These are phyloP conservation scores for Agapostemon virescens DNA, from an alignment of 2,888 invertebrate genomes.

Conservation along the genomic window DNA sequence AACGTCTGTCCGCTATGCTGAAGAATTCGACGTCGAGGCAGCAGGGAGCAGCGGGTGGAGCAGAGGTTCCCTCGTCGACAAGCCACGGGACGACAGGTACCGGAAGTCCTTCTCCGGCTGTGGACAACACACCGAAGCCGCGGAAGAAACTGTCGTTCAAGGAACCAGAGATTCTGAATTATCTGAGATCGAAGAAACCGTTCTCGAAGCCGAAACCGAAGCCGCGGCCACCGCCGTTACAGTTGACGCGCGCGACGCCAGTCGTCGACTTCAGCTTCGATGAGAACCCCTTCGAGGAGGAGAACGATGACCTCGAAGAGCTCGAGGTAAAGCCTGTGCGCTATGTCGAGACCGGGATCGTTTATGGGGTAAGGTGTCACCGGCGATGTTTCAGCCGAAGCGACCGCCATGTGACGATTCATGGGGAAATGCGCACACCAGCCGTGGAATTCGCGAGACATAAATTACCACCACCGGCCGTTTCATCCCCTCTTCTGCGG, in stretches of 20 bases:
- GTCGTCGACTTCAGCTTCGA: slow-evolving; percentile 64
- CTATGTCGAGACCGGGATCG: slow-evolving; percentile 23
- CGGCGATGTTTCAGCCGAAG: not conserved
- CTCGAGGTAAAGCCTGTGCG: slow-evolving; percentile 74
- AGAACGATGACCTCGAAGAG: slow-evolving; percentile 76
- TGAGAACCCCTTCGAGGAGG: slow-evolving; percentile 74
- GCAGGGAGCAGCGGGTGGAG: slow-evolving; percentile 24
- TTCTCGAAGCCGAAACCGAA: slow-evolving; percentile 60
- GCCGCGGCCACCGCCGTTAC: slow-evolving; percentile 60
- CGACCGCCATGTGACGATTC: not conserved
- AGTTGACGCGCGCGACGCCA: slow-evolving; percentile 46
- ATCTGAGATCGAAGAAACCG: slow-evolving; percentile 69
- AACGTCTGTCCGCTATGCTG: slow-evolving; percentile 39
- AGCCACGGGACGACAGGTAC: slow-evolving; percentile 56
- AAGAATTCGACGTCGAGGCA: slow-evolving; percentile 46
- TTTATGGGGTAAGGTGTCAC: slow-evolving; percentile 45
- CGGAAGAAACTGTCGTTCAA: slow-evolving; percentile 93
- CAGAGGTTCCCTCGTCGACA: slow-evolving; percentile 32
- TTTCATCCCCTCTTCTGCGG: not conserved
- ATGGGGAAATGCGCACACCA: slow-evolving; percentile 6
- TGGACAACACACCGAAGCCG: slow-evolving; percentile 82
- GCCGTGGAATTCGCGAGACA: not conserved
- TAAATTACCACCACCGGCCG: not conserved
- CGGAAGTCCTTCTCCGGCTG: slow-evolving; percentile 76
- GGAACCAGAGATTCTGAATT: slow-evolving; percentile 88